Base-by-base conservation (phyloP, 2,113 vertebrate genomes). In the Corythornis cristatus region DNA sequence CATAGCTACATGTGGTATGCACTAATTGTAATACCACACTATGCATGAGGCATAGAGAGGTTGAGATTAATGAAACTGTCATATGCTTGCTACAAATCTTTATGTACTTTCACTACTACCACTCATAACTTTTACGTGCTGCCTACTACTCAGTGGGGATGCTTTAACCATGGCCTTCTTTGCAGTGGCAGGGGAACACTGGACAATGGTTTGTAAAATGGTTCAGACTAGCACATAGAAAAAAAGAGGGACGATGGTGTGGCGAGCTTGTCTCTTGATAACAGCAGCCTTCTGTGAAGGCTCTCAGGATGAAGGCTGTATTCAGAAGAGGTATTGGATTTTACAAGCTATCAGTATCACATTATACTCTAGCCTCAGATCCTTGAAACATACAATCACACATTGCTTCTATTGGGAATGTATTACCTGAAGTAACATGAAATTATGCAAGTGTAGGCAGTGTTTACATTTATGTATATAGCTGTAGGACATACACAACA, bases 401-500 rank as follows among this genome's bases (percentile, higher is more conserved):
- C 21, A 21, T 73, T 81, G 42, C 13, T 88, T 72, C 75, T 91
- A 62, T 25, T 88, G 15, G 57, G 71, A 96, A 42, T 28, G 57
- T 61, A 33, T 14, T 78, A 31, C 54, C 82, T 68, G 26, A 5
- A 20, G 16, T 33, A 91, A 92, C 22, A 75, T 57, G 85, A 83
- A 92, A 81, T 84, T 92, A 82, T 88, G 62, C 61, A 89, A 54
- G 56, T 57, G 14, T 13, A 68, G 46, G 46, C 10, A 50, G 3
- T 62, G 29, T 91, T 96, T 89, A 37, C 45, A 62, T 93, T 92
- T 93, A 53, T 86, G 33, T 81, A 5, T 50, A n/a, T 64, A 77
- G 33, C 61, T 91, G 74, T 70, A 93, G 78, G 83, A 85, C 15
- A 80, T n/a, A 8, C 14, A 21, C n/a, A 51, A 11, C 53, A 83